Percentiles rank a stretch among this genome's conserved stretches.
These are phyloP conservation scores for Deilephila elpenor DNA, from an alignment of 2,888 invertebrate genomes.

Conservation along the genomic window DNA sequence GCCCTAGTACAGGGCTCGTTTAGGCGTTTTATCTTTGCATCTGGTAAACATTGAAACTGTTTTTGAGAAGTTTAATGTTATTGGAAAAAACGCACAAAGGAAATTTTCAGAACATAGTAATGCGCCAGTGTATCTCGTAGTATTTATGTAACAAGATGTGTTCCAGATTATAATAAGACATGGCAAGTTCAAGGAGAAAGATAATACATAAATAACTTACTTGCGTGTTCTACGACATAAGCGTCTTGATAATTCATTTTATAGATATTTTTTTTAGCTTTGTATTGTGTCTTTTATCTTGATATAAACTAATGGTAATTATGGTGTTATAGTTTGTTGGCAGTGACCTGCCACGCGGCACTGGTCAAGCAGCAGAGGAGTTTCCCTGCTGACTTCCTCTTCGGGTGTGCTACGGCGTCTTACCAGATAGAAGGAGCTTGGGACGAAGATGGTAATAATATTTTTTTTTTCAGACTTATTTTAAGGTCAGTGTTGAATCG, in stretches of 20 bases:
- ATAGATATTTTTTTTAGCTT: background rate
- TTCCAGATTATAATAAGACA: background rate
- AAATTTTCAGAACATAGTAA: no score
- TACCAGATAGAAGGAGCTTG: constrained; percentile 65
- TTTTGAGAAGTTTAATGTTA: background rate
- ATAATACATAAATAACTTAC: background rate
- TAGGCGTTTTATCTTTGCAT: no score
- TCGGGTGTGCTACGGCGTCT: constrained; percentile 61
- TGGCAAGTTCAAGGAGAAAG: background rate
- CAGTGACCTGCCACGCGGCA: constrained; percentile 35
- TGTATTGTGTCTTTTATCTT: background rate
- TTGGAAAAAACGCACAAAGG: background rate
- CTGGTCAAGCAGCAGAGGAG: constrained; percentile 40
- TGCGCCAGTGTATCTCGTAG: no score
- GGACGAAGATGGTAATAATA: constrained; percentile 54
- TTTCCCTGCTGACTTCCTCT: constrained; percentile 61
- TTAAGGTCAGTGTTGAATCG: no score
- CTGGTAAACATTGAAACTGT: no score
- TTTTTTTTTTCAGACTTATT: background rate
- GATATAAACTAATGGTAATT: background rate
- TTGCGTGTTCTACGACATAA: background rate
- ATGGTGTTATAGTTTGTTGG: constrained; percentile 37
- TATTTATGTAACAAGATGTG: background rate
- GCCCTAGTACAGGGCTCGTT: no score
- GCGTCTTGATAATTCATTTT: background rate